Evolutionary conservation across 2,113 vertebrate species (phyloP).

Genomic region (Leucoraja erinaceus): DNA sequence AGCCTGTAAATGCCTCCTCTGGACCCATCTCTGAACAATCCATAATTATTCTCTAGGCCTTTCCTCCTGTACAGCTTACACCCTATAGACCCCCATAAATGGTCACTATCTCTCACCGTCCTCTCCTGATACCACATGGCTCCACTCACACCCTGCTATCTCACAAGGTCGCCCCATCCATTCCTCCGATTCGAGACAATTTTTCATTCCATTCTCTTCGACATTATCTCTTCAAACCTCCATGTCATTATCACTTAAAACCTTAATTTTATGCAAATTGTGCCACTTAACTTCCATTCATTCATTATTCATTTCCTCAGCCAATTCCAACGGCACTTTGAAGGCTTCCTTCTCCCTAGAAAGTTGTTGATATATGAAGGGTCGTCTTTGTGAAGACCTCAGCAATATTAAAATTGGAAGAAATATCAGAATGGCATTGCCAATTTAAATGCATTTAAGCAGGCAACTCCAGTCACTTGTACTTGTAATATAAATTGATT

Average conservation of each 20-base stretch:
- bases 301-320: background rate
- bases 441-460: background rate
- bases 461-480: background rate
- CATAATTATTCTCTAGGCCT: background rate
- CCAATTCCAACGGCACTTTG: background rate
- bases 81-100: background rate
- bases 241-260: background rate
- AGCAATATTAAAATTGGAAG: background rate
- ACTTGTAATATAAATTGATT: background rate
- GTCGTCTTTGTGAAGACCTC: background rate
- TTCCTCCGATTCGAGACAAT: background rate
- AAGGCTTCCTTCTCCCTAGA: background rate
- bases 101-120: background rate
- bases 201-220: background rate
- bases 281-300: background rate
- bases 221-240: background rate
- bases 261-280: background rate
- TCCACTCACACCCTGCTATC: background rate
- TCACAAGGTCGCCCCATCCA: background rate
- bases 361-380: background rate
- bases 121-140: background rate
- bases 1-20: too few species aligned
- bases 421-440: background rate
- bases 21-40: too few species aligned
- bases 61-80: background rate